These are phyloP conservation scores for Pelagia noctiluca DNA, from an alignment of 30 jellyfish, hydroid and myxozoan genomes.

Conservation along the genomic window DNA sequence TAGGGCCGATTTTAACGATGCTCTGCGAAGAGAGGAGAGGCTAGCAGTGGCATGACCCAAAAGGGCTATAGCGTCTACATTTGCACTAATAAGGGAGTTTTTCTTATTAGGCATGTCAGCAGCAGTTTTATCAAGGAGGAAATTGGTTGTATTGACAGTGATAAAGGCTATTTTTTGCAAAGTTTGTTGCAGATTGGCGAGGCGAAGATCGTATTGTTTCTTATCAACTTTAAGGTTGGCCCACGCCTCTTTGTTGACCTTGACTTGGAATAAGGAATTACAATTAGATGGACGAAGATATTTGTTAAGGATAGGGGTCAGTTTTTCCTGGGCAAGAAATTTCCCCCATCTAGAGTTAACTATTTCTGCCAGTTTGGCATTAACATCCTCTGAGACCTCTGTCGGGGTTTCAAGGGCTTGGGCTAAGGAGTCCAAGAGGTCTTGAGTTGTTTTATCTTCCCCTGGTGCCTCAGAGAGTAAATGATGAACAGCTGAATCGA, in stretches of 20 bases:
- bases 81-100: background rate
- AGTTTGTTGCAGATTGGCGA: slow-evolving; percentile 1
- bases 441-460: slow-evolving; percentile 1
- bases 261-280: background rate
- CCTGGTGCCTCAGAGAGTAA: slow-evolving; percentile 1
- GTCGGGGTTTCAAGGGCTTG: slow-evolving; percentile 10
- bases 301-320: background rate
- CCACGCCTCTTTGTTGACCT: slow-evolving; percentile 5
- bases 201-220: slow-evolving; percentile 6
- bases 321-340: slow-evolving; percentile 1
- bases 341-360: background rate
- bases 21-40: too few species aligned
- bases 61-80: slow-evolving; percentile 6
- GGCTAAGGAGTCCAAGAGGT: slow-evolving; percentile 1
- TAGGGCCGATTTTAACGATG: slow-evolving; percentile 2
- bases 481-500: slow-evolving; percentile 1
- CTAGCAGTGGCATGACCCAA: slow-evolving; percentile 9
- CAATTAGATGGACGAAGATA: background rate
- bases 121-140: slow-evolving; percentile 5
- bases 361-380: slow-evolving; percentile 1
- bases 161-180: slow-evolving; percentile 1
- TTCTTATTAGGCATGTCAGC: slow-evolving; percentile 2
- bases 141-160: background rate
- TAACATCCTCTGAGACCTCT: slow-evolving; percentile 6
- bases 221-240: slow-evolving; percentile 1